These are phyloP conservation scores for Odontamblyopus lacepedii DNA, from an alignment of 2,797 vertebrate genomes.

Conservation along the genomic window DNA sequence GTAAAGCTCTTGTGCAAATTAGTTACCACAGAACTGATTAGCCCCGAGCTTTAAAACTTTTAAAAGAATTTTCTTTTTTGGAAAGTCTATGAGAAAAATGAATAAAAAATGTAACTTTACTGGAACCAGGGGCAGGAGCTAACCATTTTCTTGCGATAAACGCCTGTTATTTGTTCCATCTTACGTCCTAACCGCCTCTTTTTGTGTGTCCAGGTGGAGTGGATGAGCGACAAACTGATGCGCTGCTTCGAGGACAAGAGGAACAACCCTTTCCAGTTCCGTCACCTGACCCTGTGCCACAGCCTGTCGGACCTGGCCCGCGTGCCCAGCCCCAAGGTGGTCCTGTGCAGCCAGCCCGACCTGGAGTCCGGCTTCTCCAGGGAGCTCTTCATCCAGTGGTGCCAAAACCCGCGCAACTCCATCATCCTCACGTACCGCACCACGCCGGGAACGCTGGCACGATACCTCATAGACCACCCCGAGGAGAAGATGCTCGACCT, in stretches of 20 bases:
- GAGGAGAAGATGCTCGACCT: conserved; percentile 94
- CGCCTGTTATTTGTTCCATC: not conserved
- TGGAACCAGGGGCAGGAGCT: too few species aligned
- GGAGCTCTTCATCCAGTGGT: conserved; percentile 98
- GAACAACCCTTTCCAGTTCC: conserved; percentile 98
- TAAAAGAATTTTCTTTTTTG: too few species aligned
- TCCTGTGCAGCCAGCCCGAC: conserved; percentile 97
- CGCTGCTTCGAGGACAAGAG: conserved; percentile 99
- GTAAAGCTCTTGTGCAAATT: too few species aligned
- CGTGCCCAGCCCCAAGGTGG: conserved; percentile 97
- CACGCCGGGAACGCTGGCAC: conserved; percentile 92
- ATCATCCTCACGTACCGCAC: conserved; percentile 96
- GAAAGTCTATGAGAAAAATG: too few species aligned
- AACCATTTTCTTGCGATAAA: too few species aligned
- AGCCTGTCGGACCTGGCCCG: conserved; percentile 92
- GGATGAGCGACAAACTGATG: conserved; percentile 99
- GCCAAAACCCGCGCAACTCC: conserved; percentile 92
- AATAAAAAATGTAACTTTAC: too few species aligned
- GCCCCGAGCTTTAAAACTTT: too few species aligned
- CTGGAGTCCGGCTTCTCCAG: conserved; percentile 97
- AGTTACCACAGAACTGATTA: too few species aligned
- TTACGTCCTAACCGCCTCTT: not conserved
- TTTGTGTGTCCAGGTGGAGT: conserved; percentile 85
- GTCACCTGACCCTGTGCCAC: conserved; percentile 94
- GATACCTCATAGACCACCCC: conserved; percentile 95